Evolutionary conservation across 2,888 invertebrate species (phyloP).

Genomic region (Leptopilina drosophilae): DNA sequence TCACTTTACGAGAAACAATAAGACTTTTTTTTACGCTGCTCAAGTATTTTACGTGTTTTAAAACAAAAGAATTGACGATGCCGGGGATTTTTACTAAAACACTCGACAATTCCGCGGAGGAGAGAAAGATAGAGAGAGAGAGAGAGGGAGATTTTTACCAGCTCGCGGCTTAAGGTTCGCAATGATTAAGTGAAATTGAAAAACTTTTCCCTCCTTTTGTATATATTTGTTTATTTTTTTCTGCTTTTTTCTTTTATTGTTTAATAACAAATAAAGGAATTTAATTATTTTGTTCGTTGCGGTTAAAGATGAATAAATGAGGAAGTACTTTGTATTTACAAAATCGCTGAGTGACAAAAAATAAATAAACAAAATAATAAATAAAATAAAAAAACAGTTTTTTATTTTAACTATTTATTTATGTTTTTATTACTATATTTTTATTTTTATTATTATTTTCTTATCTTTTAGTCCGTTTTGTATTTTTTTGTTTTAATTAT

Average conservation of each 20-base stretch:
- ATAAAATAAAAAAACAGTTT: too few relatives aligned
- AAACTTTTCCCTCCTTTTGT: not conserved
- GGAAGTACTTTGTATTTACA: too few relatives aligned
- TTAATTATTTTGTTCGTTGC: too few relatives aligned
- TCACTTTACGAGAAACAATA: slow-evolving; percentile 35
- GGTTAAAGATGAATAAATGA: too few relatives aligned
- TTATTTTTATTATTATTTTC: too few relatives aligned
- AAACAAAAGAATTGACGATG: slow-evolving; percentile 12
- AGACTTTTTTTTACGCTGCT: slow-evolving; percentile 24
- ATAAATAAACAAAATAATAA: too few relatives aligned
- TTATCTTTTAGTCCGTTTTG: too few relatives aligned
- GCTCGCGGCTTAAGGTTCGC: not conserved
- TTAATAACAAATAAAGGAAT: not conserved
- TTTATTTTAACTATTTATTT: too few relatives aligned
- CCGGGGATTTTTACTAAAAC: slow-evolving; percentile 4
- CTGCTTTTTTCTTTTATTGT: not conserved
- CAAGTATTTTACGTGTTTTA: slow-evolving; percentile 12
- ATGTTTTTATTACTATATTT: too few relatives aligned
- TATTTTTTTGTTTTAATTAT: not conserved
- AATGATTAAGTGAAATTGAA: not conserved
- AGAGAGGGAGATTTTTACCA: not conserved
- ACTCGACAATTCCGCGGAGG: not conserved
- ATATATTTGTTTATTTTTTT: not conserved
- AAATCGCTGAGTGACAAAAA: too few relatives aligned
- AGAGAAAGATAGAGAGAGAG: not conserved